Base-by-base conservation (phyloP, 2,113 vertebrate genomes). In the Solenodon paradoxus region DNA sequence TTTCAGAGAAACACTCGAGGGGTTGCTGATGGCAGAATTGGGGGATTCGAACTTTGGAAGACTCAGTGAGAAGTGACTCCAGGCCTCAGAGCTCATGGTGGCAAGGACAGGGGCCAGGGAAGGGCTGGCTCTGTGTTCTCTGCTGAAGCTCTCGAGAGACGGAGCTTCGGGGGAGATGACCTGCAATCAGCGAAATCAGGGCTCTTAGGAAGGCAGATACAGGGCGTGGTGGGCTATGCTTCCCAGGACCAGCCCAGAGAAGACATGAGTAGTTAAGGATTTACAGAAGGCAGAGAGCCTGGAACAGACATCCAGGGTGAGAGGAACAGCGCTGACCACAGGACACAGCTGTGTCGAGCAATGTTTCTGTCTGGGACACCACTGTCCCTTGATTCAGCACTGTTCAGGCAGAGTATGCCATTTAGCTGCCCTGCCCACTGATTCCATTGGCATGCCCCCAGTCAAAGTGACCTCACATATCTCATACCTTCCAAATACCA, bases 1-100 rank as follows among this genome's bases (percentile, higher is more conserved):
- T 83, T 61, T 53, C 69, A 38, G 53, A 71, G 78, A 89, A 32
- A 63, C 45, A 38, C 74, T 81, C 28, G 42, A 66, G 66, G 74
- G 77, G 15, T 94, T 59, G 47, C 88, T 49, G 82, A 17, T 38
- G 61, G 69, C 8, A 5, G 61, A 35, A 64, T 9, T 55, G 1
- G 22, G 32, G n/a, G 82, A 32, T 45, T 22, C 9, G 38, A 45
- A 38, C 57, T 26, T 53, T 11, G 88, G 30, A 59, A 64, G 20
- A 28, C 53, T 63, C 84, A 45, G 40, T 10, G 71, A 94, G 30
- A n/a, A 61, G 72, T 30, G 38, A 32, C 49, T 72, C 3, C 26
- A 8, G 71, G 40, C 69, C 75, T 68, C 35, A 16, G 15, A 40
- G 32, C 30, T 47, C 55, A 0, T 42, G 45, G 20, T 30, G 38